phyloP scores from a whole-genome alignment of 2,888 invertebrate genomes.

The Psylliodes chrysocephalus region DNA sequence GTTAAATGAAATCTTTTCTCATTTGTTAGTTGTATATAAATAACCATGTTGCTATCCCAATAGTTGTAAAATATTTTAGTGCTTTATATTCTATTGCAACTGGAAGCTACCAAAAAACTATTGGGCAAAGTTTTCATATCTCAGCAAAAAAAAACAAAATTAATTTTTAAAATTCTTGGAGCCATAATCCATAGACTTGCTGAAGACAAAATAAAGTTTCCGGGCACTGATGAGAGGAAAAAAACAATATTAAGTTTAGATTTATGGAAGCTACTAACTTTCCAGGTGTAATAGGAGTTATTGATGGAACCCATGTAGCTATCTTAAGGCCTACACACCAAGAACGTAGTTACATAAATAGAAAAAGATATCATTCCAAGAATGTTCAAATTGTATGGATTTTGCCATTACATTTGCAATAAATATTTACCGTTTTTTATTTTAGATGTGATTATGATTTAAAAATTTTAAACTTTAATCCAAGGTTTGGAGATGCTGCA shows the following conservation, averaged over 20 bases:
- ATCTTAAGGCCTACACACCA: background rate
- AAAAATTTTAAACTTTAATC: background rate
- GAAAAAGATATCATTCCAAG: background rate
- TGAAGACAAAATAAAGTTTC: background rate
- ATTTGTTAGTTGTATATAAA: background rate
- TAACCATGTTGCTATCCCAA: background rate
- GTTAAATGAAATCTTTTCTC: background rate
- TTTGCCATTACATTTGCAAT: background rate
- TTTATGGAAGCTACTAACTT: background rate
- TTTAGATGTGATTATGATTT: too few species aligned
- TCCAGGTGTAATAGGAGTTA: background rate
- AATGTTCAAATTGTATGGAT: background rate
- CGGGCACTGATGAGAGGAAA: background rate
- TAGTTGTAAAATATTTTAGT: background rate
- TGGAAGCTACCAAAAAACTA: too few species aligned
- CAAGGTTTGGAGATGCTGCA: background rate
- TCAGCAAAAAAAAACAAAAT: background rate
- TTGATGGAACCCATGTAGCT: background rate
- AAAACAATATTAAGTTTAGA: background rate
- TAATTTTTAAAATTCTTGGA: too few species aligned
- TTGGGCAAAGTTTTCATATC: background rate
- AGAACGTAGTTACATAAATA: background rate
- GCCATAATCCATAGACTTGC: background rate
- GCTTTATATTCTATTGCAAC: background rate
- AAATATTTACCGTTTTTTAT: background rate